Base-by-base conservation (phyloP, 2,888 invertebrate genomes). In the Prenolepis imparis region DNA sequence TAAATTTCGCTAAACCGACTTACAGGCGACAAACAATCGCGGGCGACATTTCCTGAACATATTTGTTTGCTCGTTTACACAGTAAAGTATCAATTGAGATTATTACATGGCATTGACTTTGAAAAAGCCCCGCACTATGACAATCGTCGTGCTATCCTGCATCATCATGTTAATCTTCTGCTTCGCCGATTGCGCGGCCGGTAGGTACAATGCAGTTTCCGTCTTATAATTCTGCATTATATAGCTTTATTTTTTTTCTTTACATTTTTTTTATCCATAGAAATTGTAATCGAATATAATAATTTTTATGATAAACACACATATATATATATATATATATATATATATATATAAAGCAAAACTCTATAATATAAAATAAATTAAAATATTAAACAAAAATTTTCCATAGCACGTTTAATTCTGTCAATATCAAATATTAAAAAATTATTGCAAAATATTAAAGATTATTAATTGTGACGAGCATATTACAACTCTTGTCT, bases 171-270 rank as follows among this genome's bases (percentile, higher is more conserved):
- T 96, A 81, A 94, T 96, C 83, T 95, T 96, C 87, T 96, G 96
- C 88, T 95, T 96, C 84, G 96, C 95, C 28, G 96, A 96, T 91
- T 96, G 96, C 89, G 96, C 96, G 83, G 95, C 96, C 94, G 96
- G 96, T 96, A 94, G 9, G 83, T 84, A 83, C 6, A 67, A 32
- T 74, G 52, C 59, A 67, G 12, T 63, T 84, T 44, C 2, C 12
- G 15, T 28, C 63, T 67, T 5, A 28, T 28, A 28, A 3, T 3
- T 28, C 28, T 28, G 12, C 4, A 44, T 82, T 41, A 24, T 41
- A 24, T 28, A 75, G 72, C 18, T 39, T 1, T 44, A 0, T 4
- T 70, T 12, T 11, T 44, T 52, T n/a, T n/a, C 15, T 52, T 6
- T 15, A 32, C 1, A 28, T 4, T 41, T 39, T 55, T 67, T 15